These are phyloP conservation scores for Troides aeacus DNA, from an alignment of 2,888 invertebrate species.

Conservation along the genomic window DNA sequence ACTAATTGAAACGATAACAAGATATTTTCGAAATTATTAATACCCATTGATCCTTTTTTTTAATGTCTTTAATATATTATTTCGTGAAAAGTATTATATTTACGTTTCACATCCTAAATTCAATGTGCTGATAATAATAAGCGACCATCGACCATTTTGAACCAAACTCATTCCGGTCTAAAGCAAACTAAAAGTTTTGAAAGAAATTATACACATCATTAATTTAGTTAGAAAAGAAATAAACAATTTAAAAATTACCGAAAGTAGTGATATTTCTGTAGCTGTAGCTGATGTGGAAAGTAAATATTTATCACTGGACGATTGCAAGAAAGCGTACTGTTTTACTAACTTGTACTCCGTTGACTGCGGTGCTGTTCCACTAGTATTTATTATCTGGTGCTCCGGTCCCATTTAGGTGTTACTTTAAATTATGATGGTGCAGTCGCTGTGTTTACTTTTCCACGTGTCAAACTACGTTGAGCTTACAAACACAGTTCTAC, in stretches of 20 bases:
- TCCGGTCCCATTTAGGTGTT: background rate
- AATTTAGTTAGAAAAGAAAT: slow-evolving; percentile 1
- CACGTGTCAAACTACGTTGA: background rate
- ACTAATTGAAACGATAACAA: too few relatives aligned
- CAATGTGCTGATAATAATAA: too few relatives aligned
- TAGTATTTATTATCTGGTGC: slow-evolving; percentile 7
- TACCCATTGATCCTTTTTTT: too few relatives aligned
- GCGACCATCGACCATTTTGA: background rate
- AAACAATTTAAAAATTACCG: background rate
- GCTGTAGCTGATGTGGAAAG: slow-evolving; percentile 8
- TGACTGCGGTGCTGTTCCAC: background rate
- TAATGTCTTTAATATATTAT: too few relatives aligned
- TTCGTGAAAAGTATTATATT: too few relatives aligned
- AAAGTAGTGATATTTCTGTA: slow-evolving; percentile 7
- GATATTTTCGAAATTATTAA: too few relatives aligned
- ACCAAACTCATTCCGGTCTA: background rate
- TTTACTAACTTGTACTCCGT: slow-evolving; percentile 8
- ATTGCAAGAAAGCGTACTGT: slow-evolving; percentile 24
- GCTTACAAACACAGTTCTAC: background rate
- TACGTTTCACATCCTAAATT: too few relatives aligned
- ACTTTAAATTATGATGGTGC: slow-evolving; percentile 3
- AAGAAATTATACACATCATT: slow-evolving; percentile 1
- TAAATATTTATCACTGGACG: slow-evolving; percentile 22
- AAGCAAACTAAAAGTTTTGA: background rate
- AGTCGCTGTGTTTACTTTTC: background rate